Conservation (phyloP, 2,113 vertebrate species). For the Syrrhaptes paradoxus region DNA sequence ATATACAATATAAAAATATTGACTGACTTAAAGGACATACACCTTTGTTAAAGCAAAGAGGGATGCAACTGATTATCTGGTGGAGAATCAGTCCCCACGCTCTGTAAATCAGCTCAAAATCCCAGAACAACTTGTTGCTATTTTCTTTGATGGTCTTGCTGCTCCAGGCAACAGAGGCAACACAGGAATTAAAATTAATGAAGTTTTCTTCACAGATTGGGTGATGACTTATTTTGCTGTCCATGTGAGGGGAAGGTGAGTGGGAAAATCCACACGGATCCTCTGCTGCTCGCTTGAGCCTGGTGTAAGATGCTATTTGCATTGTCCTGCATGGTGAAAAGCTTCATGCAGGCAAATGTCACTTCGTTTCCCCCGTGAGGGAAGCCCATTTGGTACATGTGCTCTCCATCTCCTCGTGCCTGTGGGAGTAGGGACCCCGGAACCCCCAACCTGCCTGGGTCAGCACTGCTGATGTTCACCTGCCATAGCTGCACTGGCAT, state of each 20-base stretch:
- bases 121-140: not conserved
- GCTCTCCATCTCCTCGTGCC: accelerated
- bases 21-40: not conserved
- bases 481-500: accelerated
- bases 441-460: no score
- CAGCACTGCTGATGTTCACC: not conserved
- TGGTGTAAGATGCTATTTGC: not conserved
- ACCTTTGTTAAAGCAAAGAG: not conserved
- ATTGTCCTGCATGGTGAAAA: not conserved
- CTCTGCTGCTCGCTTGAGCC: not conserved
- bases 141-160: not conserved
- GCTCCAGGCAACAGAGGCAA: not conserved
- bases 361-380: not conserved
- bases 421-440: not conserved
- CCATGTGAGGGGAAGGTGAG: not conserved
- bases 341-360: accelerated
- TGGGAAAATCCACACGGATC: not conserved
- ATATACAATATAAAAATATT: not conserved
- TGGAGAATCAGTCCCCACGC: not conserved
- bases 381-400: not conserved
- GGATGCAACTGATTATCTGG: not conserved
- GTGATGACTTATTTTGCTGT: not conserved
- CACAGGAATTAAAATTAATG: not conserved
- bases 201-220: not conserved
- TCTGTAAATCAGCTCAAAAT: not conserved